Conservation (phyloP, 2,797 vertebrate genomes). For the Euthynnus affinis region DNA sequence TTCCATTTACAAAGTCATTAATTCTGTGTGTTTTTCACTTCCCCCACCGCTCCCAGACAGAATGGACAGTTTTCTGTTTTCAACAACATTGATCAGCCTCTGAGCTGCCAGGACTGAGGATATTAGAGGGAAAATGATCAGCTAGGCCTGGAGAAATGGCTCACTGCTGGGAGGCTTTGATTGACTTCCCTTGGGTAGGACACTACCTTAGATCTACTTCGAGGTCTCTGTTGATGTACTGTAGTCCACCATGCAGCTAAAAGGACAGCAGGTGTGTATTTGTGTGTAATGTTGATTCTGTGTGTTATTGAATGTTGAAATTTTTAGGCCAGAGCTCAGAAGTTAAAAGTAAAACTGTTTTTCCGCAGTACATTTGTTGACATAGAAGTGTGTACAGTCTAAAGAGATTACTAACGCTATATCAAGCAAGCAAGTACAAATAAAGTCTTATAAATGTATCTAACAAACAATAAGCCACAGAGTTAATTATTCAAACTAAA, state of each 20-base stretch:
- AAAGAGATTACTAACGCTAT: slow-evolving; percentile 16
- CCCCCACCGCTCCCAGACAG: slow-evolving; percentile 52
- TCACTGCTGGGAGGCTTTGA: slow-evolving; percentile 79
- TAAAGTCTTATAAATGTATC: slow-evolving; percentile 12
- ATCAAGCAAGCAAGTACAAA: neutral
- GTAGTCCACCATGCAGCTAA: slow-evolving; percentile 40
- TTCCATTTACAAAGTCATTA: slow-evolving; percentile 78
- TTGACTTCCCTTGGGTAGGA: slow-evolving; percentile 76
- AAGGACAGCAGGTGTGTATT: slow-evolving; percentile 38
- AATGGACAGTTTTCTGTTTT: slow-evolving; percentile 79
- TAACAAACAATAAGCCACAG: neutral
- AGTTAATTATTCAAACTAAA: slow-evolving; percentile 14
- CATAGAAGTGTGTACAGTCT: slow-evolving; percentile 2
- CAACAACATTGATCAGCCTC: slow-evolving; percentile 82
- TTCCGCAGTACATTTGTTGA: slow-evolving; percentile 7
- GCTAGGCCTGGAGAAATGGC: slow-evolving; percentile 72
- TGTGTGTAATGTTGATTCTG: slow-evolving; percentile 34
- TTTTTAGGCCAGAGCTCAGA: slow-evolving; percentile 46
- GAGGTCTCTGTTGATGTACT: slow-evolving; percentile 61
- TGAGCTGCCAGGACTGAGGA: slow-evolving; percentile 66
- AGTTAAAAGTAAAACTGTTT: slow-evolving; percentile 7
- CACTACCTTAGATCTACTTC: slow-evolving; percentile 57
- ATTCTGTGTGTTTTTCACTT: slow-evolving; percentile 75
- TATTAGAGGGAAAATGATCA: slow-evolving; percentile 83
- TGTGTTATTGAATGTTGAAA: too few relatives aligned